phyloP scores from a whole-genome alignment of 2,113 vertebrate species.

The Podocnemis expansa region DNA sequence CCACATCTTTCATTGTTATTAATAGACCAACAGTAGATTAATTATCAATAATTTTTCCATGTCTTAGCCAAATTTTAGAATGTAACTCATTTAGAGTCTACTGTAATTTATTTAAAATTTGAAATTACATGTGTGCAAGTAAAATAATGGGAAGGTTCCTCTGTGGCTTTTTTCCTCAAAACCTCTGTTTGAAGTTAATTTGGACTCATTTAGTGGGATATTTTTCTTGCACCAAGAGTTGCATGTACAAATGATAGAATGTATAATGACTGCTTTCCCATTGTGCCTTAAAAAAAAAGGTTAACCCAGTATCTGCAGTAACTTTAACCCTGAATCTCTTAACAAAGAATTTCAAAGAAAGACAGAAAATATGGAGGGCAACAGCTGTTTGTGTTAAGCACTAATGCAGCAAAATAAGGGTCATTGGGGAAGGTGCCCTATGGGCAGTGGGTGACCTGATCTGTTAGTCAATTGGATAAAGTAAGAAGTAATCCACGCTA shows the following conservation, averaged over 20 bases:
- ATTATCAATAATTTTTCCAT: background rate
- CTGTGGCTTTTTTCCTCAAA: background rate
- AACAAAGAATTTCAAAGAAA: background rate
- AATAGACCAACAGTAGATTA: background rate
- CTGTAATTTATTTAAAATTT: background rate
- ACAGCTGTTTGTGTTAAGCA: background rate
- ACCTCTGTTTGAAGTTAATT: constrained; percentile 56
- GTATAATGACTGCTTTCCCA: fast-evolving
- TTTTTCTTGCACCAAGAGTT: background rate
- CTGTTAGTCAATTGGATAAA: background rate
- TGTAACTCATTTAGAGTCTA: background rate
- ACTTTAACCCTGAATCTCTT: background rate
- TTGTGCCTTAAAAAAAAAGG: background rate
- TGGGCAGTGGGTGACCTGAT: background rate
- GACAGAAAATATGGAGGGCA: background rate
- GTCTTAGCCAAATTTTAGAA: background rate
- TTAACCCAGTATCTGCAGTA: fast-evolving
- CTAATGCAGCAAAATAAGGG: background rate
- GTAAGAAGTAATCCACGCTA: background rate
- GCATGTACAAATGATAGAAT: background rate
- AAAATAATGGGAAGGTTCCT: background rate
- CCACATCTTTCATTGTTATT: background rate
- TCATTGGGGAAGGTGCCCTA: too few relatives aligned
- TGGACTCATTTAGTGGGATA: constrained; percentile 32
- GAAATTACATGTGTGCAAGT: background rate